Evolutionary conservation across 2,888 invertebrate species (phyloP).

Genomic region (Drosophila neonasuta): DNA sequence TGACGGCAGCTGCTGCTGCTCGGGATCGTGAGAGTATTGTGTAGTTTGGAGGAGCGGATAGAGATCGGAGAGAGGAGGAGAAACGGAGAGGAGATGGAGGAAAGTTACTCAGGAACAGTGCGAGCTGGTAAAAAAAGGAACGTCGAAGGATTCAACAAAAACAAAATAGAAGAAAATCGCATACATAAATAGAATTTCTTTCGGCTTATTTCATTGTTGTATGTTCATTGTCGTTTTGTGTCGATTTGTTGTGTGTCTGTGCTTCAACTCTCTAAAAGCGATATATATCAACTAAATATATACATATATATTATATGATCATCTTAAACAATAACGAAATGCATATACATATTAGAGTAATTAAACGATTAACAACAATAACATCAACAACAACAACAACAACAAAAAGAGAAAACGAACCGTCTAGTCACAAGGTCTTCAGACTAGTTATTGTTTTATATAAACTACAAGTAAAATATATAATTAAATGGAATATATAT

Average conservation of each 20-base stretch:
- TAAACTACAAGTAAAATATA: constrained; percentile 50
- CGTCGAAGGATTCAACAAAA: constrained; percentile 25
- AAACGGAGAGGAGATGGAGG: constrained; percentile 1
- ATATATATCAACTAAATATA: constrained; percentile 16
- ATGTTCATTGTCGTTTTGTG: constrained; percentile 60
- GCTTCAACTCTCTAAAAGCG: constrained; percentile 44
- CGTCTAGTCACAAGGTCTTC: constrained; percentile 80
- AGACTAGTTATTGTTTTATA: constrained; percentile 80
- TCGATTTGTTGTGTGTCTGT: constrained; percentile 49
- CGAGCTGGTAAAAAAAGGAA: constrained; percentile 63
- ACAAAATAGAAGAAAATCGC: constrained; percentile 19
- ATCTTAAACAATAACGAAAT: constrained; percentile 43
- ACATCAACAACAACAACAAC: constrained; percentile 29
- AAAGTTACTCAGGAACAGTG: constrained; percentile 74
- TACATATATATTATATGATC: constrained; percentile 18
- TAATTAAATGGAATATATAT: constrained; percentile 42
- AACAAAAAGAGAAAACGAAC: constrained; percentile 53
- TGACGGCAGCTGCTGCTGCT: constrained; percentile 71
- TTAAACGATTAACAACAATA: constrained; percentile 30
- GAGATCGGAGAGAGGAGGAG: constrained; percentile 4
- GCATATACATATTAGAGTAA: constrained; percentile 47
- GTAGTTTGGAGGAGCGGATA: constrained; percentile 46
- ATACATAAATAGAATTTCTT: constrained; percentile 37
- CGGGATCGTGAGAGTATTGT: constrained; percentile 82
- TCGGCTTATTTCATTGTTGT: constrained; percentile 69